Conservation (phyloP, 2,113 vertebrate species). For the Entelurus aequoreus region DNA sequence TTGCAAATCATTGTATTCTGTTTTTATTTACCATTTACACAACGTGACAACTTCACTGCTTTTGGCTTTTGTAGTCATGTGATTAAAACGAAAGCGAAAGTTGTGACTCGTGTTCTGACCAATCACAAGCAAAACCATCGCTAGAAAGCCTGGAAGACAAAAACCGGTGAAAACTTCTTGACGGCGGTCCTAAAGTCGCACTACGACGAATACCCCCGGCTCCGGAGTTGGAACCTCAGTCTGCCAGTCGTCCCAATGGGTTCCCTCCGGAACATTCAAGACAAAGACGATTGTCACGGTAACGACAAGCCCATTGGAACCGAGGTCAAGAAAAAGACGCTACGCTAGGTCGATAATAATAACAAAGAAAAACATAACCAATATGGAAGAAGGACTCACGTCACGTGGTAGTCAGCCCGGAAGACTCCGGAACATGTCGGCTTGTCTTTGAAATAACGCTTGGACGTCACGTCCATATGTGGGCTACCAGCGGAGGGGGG, state of each 20-base stretch:
- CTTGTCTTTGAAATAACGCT: background rate
- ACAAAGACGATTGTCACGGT: background rate
- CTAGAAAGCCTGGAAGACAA: background rate
- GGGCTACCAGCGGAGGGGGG: background rate
- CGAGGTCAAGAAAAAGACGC: background rate
- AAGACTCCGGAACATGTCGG: background rate
- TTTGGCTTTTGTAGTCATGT: background rate
- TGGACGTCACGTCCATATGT: background rate
- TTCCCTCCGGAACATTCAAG: background rate
- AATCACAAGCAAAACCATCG: background rate
- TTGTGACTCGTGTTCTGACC: background rate
- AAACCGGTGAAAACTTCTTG: background rate
- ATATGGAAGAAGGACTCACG: background rate
- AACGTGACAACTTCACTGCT: too few species aligned
- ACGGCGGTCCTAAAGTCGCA: background rate
- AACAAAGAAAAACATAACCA: background rate
- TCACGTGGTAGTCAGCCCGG: background rate
- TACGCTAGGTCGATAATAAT: too few species aligned
- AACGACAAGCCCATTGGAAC: background rate
- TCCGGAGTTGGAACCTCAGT: background rate
- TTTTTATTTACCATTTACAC: too few species aligned
- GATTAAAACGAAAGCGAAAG: background rate
- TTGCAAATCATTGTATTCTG: too few species aligned
- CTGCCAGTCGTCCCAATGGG: background rate
- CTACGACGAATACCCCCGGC: background rate